These are phyloP conservation scores for Anabacerthia variegaticeps DNA, from an alignment of 2,797 vertebrate species.

Conservation along the genomic window DNA sequence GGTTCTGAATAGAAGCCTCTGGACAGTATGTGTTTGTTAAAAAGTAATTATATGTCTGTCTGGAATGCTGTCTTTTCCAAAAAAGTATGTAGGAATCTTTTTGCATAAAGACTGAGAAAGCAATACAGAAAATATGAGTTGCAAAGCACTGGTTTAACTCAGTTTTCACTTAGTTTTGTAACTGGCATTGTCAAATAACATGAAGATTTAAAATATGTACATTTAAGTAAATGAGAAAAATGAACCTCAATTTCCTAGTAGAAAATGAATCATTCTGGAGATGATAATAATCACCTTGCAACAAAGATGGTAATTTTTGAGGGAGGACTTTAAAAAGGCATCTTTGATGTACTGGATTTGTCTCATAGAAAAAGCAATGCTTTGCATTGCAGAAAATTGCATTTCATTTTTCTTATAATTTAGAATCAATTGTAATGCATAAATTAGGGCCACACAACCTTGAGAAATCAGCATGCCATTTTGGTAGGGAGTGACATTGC, in stretches of 20 bases:
- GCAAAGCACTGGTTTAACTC: background rate
- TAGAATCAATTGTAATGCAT: background rate
- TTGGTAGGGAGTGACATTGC: background rate
- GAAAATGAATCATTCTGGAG: background rate
- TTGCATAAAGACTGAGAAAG: background rate
- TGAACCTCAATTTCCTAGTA: background rate
- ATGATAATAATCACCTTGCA: background rate
- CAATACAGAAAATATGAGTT: background rate
- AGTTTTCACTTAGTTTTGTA: background rate
- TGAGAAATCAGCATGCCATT: background rate
- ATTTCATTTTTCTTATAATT: slow-evolving; percentile 13
- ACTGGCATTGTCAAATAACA: background rate
- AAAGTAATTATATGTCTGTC: background rate
- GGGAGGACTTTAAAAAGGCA: background rate
- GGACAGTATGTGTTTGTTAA: background rate
- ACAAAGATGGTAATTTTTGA: background rate
- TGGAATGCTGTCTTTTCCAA: background rate
- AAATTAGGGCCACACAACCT: background rate
- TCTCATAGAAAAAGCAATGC: background rate
- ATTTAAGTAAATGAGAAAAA: background rate
- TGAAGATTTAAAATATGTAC: background rate
- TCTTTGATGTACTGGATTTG: background rate
- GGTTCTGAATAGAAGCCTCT: background rate
- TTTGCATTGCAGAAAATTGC: slow-evolving; percentile 4
- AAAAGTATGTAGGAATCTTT: background rate